Base-by-base conservation (phyloP, 2,888 invertebrate species). In the Beris chalybata region DNA sequence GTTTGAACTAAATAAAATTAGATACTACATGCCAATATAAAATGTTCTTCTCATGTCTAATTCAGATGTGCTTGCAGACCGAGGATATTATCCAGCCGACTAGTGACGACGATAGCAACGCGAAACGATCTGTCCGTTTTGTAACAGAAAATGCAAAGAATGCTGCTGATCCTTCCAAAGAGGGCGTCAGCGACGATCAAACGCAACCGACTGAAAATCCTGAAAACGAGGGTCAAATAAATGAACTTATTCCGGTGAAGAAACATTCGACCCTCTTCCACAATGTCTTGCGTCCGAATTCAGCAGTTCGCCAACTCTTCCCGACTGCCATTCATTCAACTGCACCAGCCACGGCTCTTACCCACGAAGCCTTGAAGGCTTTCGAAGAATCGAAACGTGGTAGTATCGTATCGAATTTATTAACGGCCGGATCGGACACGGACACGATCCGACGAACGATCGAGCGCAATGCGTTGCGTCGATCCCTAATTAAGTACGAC, bases 291-390 rank as follows among this genome's bases (percentile, higher is more conserved):
- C 75, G 81, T 59, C 81, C 91, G 5, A 92, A 92, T 78, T 93
- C 93, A 0, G 93, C 93, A 4, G 91, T 93, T 6, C 85, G 92
- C 65, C 93, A 93, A 76, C 81, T 93, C 61, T 93, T 93, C 77
- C 92, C 92, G 29, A 87, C 86, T 73, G 84, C 86, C 38, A 85
- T 87, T 3, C 90, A 90, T 9, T 88, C 89, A 47, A 84, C 85
- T 5, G 74, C 78, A 7, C 77, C 84, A 79, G 59, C 82, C 82
- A 70, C 85, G 87, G 76, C 82, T 86, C 69, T 90, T 64, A 91
- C 91, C 12, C 87, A 90, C 12, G 92, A 92, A 79, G 89, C 89
- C n/a, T 78, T 92, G 63, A 85, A 89, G 73, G 84, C 88, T 1
- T 87, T 88, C 73, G 88, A 89, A 71, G 85, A 87, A 71, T 85